Base-by-base conservation (phyloP, 2,113 vertebrate genomes). In the Charina bottae region DNA sequence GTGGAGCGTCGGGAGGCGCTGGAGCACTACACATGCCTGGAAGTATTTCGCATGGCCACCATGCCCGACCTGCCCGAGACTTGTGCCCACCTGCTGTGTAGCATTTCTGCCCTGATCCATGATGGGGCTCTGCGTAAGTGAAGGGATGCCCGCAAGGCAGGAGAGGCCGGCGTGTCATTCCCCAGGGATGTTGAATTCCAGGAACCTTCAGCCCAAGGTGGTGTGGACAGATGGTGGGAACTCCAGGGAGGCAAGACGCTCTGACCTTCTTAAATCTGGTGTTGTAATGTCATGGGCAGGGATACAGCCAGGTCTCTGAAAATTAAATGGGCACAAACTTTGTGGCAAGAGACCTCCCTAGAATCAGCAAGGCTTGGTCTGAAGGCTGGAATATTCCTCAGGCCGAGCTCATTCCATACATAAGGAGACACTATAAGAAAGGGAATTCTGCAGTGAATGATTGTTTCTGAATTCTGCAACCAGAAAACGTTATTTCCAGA, bases 31-130 rank as follows among this genome's bases (percentile, higher is more conserved):
- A 97, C 95, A 96, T 99, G 98, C 94, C 90, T 98, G 95, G 98
- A 98, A 85, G 98, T 97, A 19, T 98, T 98, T 53, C 97, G 95
- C 95, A 97, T 97, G 95, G 97, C 95, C 0, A 98, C 98, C 0
- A 97, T 97, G 42, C 96, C 96, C 0, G 62, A 90, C 7, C 95
- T 98, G 94, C 97, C 98, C 0, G 97, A 98, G 92, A 97, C 97
- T 95, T 98, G 98, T 6, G 83, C 96, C 93, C 96, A 90, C 49
- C 97, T 99, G 88, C 96, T 98, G 95, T 99, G 98, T 94, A 98
- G 98, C 24, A 95, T 99, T 94, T 99, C 98, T 0, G 96, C 98
- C 53, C 94, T 99, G 93, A 97, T 99, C 90, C 98, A 98, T 0
- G 95, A 98, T 0, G 97, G 98, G 1, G 98, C 98, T 0, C 95